Base-by-base conservation (phyloP, 2,888 invertebrate genomes). In the Drosophila paracracens region DNA sequence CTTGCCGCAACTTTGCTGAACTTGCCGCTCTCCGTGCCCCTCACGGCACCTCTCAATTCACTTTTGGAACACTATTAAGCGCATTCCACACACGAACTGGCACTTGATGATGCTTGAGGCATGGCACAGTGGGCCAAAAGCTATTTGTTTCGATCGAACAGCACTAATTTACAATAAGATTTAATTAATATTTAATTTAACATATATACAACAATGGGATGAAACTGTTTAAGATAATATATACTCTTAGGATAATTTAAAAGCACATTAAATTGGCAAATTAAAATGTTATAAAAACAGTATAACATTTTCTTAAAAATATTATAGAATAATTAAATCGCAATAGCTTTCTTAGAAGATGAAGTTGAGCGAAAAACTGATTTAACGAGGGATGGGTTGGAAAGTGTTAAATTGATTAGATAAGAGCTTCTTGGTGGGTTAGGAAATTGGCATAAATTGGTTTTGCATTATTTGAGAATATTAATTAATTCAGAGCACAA, bases 51-150 rank as follows among this genome's bases (percentile, higher is more conserved):
- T 25, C 36, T 13, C 53, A 53, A 54, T 54, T 62, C 40, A 50
- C 43, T 66, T 65, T 67, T 51, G 51, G 70, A 75, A 59, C 43
- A 70, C 58, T 70, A 79, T 88, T 81, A 84, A 70, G 65, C 81
- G 68, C 81, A 83, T 75, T 76, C 70, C 68, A 69, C 72, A 76
- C 80, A 77, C 71, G 61, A 53, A 64, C 33, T 61, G 69, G 52
- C 71, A 67, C 29, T 68, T 71, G 50, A 52, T 57, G 68, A 62
- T 69, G 60, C 60, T 59, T 54, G 27, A 51, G 68, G 18, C 53
- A 13, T 0, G 33, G 35, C n/a, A 75, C 77, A 51, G 52, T 74
- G 76, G 11, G 18, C 1, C 59, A 21, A 0, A 18, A 43, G 1
- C 13, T 6, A 63, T 60, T 36, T 43, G 8, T 8, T 25, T 46